A percentile compares a stretch with the other conserved stretches of the same genome.
Conservation (phyloP, 2,797 vertebrate genomes). For the Acanthornis magna region DNA sequence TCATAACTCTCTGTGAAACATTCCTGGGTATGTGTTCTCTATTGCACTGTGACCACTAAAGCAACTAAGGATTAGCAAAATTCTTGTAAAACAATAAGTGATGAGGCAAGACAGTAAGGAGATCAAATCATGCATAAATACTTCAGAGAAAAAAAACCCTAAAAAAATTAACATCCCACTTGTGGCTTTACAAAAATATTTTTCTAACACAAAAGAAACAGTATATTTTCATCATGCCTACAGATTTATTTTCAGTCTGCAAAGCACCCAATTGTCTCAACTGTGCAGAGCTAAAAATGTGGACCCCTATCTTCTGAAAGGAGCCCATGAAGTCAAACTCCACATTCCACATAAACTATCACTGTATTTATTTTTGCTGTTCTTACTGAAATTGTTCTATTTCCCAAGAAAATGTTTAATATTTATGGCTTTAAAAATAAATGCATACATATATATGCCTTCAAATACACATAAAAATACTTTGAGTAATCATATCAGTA, state of each 20-base stretch:
- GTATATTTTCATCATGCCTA: neutral
- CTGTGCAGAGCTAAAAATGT: neutral
- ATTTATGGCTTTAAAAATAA: neutral
- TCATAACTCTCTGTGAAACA: neutral
- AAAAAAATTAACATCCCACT: neutral
- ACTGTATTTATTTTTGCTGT: neutral
- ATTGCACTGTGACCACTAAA: neutral
- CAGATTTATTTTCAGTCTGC: neutral
- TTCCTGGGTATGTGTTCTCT: neutral
- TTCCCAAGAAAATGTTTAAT: neutral
- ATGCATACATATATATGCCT: rapidly evolving
- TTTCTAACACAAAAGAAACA: neutral
- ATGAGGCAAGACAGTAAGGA: neutral
- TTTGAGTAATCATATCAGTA: neutral
- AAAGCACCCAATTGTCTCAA: neutral
- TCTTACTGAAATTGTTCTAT: neutral
- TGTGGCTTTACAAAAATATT: neutral
- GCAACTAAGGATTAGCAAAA: neutral
- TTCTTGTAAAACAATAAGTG: neutral
- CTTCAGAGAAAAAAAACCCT: neutral
- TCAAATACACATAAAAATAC: neutral
- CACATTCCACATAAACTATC: neutral
- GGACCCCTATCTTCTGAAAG: neutral
- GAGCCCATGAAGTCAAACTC: neutral
- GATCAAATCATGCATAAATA: neutral